Evolutionary conservation across 1,140 invertebrate species (phyloP).

Genomic region (Ips typographus): DNA sequence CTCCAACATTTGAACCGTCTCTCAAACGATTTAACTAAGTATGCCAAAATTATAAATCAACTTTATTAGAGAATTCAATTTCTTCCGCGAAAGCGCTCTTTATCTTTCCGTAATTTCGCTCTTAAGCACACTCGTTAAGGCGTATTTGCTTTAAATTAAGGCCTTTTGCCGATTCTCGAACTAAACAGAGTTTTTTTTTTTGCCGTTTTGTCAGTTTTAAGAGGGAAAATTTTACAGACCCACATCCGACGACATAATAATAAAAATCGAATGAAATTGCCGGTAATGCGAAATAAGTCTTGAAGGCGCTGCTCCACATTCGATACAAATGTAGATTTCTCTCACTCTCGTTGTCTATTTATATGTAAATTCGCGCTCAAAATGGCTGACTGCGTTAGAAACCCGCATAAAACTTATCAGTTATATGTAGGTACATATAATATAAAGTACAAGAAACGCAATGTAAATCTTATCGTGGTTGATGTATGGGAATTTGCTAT

Average conservation of each 20-base stretch:
- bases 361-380: constrained; percentile 41
- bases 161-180: background rate
- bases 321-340: constrained; percentile 43
- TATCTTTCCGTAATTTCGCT: constrained; percentile 23
- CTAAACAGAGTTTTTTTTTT: background rate
- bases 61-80: constrained; percentile 24
- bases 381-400: constrained; percentile 19
- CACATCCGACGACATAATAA: too few species aligned
- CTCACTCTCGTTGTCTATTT: constrained; percentile 34
- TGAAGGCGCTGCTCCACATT: background rate
- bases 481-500: too few species aligned
- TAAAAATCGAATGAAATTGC: too few species aligned
- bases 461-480: too few species aligned
- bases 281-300: too few species aligned
- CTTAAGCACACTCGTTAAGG: constrained; percentile 18
- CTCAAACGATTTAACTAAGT: too few species aligned
- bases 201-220: too few species aligned
- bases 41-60: constrained; percentile 20
- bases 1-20: too few species aligned
- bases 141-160: constrained; percentile 25
- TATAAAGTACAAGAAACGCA: too few species aligned
- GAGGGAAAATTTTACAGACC: too few species aligned
- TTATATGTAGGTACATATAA: constrained; percentile 7
- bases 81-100: constrained; percentile 7
- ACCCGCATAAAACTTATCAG: constrained; percentile 29